Percentiles rank a stretch among this genome's conserved stretches.
Evolutionary conservation across 2,888 invertebrate species (phyloP).

Genomic region (Encarsia formosa): DNA sequence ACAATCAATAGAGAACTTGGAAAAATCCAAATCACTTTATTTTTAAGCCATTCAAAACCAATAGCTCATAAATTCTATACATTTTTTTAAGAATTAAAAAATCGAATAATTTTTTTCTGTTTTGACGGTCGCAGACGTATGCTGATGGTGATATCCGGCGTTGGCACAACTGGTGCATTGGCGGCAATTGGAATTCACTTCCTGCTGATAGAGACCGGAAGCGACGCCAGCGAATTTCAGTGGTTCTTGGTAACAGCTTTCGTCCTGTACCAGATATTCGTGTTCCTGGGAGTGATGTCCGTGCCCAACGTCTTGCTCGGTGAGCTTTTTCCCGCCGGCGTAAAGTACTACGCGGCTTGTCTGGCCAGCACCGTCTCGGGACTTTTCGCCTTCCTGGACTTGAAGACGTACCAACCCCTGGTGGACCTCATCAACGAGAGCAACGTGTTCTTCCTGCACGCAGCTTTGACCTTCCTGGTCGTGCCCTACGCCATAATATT

Average conservation of each 20-base stretch:
- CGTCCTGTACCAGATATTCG: slow-evolving; percentile 30
- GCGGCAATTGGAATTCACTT: too few species aligned
- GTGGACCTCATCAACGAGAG: slow-evolving; percentile 22
- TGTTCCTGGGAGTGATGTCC: slow-evolving; percentile 31
- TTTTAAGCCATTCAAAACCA: too few species aligned
- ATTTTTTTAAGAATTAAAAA: too few species aligned
- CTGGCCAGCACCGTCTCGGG: slow-evolving; percentile 26
- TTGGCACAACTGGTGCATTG: too few species aligned
- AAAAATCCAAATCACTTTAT: too few species aligned
- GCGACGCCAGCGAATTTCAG: slow-evolving; percentile 30
- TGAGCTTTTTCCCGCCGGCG: slow-evolving; percentile 29
- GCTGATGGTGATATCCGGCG: too few species aligned
- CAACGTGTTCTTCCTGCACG: slow-evolving; percentile 33
- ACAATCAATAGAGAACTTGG: too few species aligned
- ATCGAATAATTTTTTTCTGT: too few species aligned
- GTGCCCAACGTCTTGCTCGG: slow-evolving; percentile 27
- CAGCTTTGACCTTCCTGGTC: background rate
- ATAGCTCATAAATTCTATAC: too few species aligned
- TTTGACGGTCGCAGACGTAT: too few species aligned
- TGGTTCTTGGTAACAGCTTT: slow-evolving; percentile 35
- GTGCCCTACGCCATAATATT: slow-evolving; percentile 55
- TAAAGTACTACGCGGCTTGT: too few species aligned
- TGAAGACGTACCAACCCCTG: slow-evolving; percentile 30
- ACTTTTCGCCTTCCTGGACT: slow-evolving; percentile 25
- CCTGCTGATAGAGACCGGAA: slow-evolving; percentile 29